Evolutionary conservation across 2,113 vertebrate genomes (phyloP), one percentile per base, ranked within the genome.

Genomic region (Prionailurus bengalensis): DNA sequence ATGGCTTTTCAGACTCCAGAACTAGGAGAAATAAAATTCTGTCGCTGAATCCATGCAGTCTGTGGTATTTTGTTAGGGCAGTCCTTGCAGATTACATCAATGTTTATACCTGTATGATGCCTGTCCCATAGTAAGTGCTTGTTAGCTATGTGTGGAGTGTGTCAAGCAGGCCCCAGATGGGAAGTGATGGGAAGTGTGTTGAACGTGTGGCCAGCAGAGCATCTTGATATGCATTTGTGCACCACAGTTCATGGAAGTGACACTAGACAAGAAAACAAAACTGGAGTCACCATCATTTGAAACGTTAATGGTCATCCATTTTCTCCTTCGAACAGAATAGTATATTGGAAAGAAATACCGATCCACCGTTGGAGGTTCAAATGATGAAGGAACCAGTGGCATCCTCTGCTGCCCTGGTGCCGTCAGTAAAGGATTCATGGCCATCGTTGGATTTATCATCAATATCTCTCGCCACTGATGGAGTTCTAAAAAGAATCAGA

Each of bases 371-470:
- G 99, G 99, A 71, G 99, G 99, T 95, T 99, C 99, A 29, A 99
- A 99, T 97, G 99, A 99, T 3, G 99, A 21, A 0, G 99, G 99
- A 68, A 99, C 98, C 0, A 99, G 98, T 83, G 99, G 99, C 71
- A 99, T 98, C 90, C 99, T 99, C 98, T 99, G 99, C 97, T 99
- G 99, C 5, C 98, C 98, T 79, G 99, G 95, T 16, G 99, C 89
- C 94, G 99, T 98, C 91, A 99, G 98, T 98, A 99, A 99, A 17
- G 99, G 99, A 76, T 99, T 99, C 97, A 99, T 98, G 81, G 99
- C 98, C 99, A 99, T 99, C 97, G 97, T 4, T 98, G 99, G 99
- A 98, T 99, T 99, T 97, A 99, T 99, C 99, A 99, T 99, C 29
- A 99, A 98, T 98, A 99, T 92, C 98, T 99, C 99, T 97, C 99